A percentile compares a stretch with the other conserved stretches of the same genome.
phyloP scores from a whole-genome alignment of 2,797 vertebrate genomes.

The Lepilemur septentrionalis region DNA sequence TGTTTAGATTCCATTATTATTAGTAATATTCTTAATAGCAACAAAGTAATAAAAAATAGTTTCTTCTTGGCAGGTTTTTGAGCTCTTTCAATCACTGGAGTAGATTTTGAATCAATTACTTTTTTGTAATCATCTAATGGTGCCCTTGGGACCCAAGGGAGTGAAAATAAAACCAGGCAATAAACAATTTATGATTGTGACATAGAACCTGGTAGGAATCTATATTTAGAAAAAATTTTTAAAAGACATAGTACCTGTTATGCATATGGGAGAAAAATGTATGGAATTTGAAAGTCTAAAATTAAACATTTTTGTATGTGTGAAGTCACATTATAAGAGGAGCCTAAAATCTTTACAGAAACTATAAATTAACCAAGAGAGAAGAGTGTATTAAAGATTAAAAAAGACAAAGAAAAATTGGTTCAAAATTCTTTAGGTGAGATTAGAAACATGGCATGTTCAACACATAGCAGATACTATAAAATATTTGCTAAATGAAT shows the following conservation, averaged over 20 bases:
- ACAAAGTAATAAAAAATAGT: constrained; percentile 37
- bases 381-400: not conserved
- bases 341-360: not conserved
- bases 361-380: not conserved
- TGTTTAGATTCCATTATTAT: not conserved
- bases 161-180: constrained; percentile 29
- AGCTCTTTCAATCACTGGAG: constrained; percentile 15
- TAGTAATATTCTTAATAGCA: not conserved
- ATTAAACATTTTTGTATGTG: not conserved
- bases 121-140: not conserved
- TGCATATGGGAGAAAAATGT: constrained; percentile 27
- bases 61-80: constrained; percentile 31
- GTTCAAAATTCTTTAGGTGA: not conserved
- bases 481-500: not conserved
- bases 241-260: not conserved
- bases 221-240: not conserved
- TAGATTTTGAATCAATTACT: constrained; percentile 23
- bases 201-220: not conserved
- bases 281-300: constrained; percentile 10
- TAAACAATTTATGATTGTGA: not conserved
- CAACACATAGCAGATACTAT: not conserved
- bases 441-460: not conserved
- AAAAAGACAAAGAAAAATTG: not conserved
- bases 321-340: not conserved
- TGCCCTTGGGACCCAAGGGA: not conserved